A percentile compares a stretch with the other conserved stretches of the same genome.
These are phyloP conservation scores for Micrasema minimum DNA, from an alignment of 1,140 invertebrate species.

Conservation along the genomic window DNA sequence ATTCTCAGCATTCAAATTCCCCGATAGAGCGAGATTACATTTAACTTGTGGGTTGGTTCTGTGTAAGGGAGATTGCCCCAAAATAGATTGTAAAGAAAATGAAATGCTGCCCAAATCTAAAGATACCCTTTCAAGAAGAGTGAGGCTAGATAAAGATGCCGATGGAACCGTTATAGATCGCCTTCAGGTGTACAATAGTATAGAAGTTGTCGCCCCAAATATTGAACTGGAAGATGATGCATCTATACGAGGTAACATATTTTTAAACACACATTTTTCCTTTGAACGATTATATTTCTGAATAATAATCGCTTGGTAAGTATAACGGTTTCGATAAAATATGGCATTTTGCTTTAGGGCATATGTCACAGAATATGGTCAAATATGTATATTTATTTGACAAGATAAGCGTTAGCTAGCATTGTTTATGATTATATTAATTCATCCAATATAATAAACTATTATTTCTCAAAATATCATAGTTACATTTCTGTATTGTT, in stretches of 20 bases:
- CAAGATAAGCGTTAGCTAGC: too few relatives aligned
- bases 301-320: too few relatives aligned
- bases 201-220: constrained; percentile 80
- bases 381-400: too few relatives aligned
- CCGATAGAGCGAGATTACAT: constrained; percentile 78
- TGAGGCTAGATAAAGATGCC: constrained; percentile 63
- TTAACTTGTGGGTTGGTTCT: constrained; percentile 74
- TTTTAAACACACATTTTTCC: too few relatives aligned
- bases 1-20: constrained; percentile 84
- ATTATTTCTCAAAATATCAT: too few relatives aligned
- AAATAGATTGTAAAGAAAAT: constrained; percentile 66
- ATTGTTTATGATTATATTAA: too few relatives aligned
- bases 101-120: constrained; percentile 62
- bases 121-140: constrained; percentile 62
- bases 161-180: constrained; percentile 72
- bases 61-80: constrained; percentile 74
- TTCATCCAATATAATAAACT: too few relatives aligned
- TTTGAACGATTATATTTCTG: too few relatives aligned
- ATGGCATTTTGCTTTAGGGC: too few relatives aligned
- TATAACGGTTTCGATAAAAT: too few relatives aligned
- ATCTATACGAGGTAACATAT: constrained; percentile 64
- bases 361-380: too few relatives aligned
- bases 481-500: too few relatives aligned
- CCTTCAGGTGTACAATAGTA: constrained; percentile 80
- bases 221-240: constrained; percentile 74